A percentile compares a stretch with the other conserved stretches of the same genome.
Evolutionary conservation across 2,888 invertebrate species (phyloP).

Genomic region (Epistrophella euchroma): DNA sequence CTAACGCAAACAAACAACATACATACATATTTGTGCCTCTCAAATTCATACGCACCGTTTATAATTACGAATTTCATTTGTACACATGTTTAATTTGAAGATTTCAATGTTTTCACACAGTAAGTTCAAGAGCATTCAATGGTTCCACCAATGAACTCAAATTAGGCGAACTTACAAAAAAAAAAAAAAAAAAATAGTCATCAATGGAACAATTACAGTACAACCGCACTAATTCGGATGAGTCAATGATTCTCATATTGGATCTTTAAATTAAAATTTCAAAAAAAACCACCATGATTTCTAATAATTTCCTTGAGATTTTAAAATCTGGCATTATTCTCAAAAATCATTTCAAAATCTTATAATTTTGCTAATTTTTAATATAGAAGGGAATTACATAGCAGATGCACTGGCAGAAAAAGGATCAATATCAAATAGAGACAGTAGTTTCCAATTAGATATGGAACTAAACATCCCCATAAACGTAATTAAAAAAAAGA

Average conservation of each 20-base stretch:
- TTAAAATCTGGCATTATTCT: neutral
- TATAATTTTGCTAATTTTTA: too few species aligned
- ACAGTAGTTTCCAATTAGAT: too few species aligned
- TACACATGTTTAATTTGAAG: neutral
- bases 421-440: too few species aligned
- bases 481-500: too few species aligned
- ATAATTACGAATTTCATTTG: neutral
- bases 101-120: neutral
- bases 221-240: neutral
- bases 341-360: neutral
- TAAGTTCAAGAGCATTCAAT: slow-evolving; percentile 24
- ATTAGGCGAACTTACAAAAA: slow-evolving; percentile 1
- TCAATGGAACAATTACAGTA: neutral
- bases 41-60: neutral
- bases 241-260: too few species aligned
- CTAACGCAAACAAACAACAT: neutral
- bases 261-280: too few species aligned
- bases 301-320: too few species aligned
- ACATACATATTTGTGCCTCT: neutral
- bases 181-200: neutral
- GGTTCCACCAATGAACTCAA: slow-evolving; percentile 23
- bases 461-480: too few species aligned
- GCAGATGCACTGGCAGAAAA: too few species aligned
- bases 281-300: too few species aligned
- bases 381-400: too few species aligned